These are phyloP conservation scores for Porites evermanni DNA, from an alignment of 92 coral and sea anemone genomes.

Conservation along the genomic window DNA sequence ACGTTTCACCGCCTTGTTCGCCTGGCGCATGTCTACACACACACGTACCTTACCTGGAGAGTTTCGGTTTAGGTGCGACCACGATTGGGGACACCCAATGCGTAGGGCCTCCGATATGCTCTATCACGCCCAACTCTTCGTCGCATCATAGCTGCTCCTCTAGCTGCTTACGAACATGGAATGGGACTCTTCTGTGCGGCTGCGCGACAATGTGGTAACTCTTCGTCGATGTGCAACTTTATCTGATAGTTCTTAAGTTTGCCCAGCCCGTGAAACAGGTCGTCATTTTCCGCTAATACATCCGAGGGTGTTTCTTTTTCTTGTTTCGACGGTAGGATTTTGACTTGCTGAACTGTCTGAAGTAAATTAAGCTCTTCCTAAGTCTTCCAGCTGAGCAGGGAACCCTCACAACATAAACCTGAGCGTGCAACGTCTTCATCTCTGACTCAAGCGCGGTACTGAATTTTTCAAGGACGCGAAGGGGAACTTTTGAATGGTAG, in stretches of 20 bases:
- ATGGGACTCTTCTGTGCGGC: constrained; percentile 70
- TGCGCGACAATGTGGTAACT: constrained; percentile 57
- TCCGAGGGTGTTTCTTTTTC: constrained; percentile 1
- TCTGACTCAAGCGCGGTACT: constrained; percentile 13
- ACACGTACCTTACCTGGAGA: constrained; percentile 51
- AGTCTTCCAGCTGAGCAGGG: constrained; percentile 50
- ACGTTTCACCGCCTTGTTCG: constrained; percentile 65
- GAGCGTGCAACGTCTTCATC: constrained; percentile 15
- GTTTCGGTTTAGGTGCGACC: constrained; percentile 68
- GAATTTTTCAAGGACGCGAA: constrained; percentile 37
- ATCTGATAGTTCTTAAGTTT: too few relatives aligned
- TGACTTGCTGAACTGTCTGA: constrained; percentile 31
- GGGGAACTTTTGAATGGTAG: constrained; percentile 45
- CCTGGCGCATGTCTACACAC: constrained; percentile 74
- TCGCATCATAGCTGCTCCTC: constrained; percentile 62
- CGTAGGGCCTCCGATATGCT: constrained; percentile 55
- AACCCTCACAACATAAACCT: constrained; percentile 46
- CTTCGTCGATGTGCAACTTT: constrained; percentile 59
- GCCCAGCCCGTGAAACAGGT: too few relatives aligned
- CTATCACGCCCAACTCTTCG: constrained; percentile 60
- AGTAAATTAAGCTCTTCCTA: constrained; percentile 44
- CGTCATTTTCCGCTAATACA: constrained; percentile 51
- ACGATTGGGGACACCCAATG: constrained; percentile 68
- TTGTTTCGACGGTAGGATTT: constrained; percentile 16
- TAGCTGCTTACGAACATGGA: constrained; percentile 61